Evolutionary conservation across 2,113 vertebrate species (phyloP), one percentile per base, ranked within the genome.

Genomic region (Paedocypris sp.): DNA sequence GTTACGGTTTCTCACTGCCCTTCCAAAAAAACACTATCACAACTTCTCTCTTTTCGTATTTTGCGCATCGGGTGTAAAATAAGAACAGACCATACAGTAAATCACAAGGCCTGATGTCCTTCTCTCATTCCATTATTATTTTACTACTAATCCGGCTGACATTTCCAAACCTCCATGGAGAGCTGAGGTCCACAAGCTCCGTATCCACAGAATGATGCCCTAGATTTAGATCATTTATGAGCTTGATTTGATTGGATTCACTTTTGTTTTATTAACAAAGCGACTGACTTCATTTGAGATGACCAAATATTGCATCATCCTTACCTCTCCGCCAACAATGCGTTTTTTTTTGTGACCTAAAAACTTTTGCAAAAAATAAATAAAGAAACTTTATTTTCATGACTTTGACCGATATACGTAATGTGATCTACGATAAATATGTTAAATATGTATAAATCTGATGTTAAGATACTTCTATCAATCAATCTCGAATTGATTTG

Each of bases 51-150:
- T 43, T 13, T 28, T 25, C 42, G 11, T 33, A n/a, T n/a, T n/a
- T n/a, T n/a, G n/a, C n/a, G n/a, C n/a, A n/a, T n/a, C n/a, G 4
- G 18, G 11, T 63, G 49, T 48, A 35, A 29, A 54, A 70, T 50
- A 58, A 52, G 18, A 46, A 70, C 57, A 60, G 47, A 71, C 60
- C 43, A 45, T 9, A 45, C 4, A 54, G 33, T 49, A 64, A 60
- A 54, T 60, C 28, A 41, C 39, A 22, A 28, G 16, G 53, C 39
- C 32, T 57, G 43, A 22, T 12, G 2, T 31, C 12, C 11, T 43
- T 25, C 51, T 18, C 15, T 62, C 52, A 36, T 23, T 47, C 25
- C 38, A 29, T 62, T 48, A 50, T 43, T 54, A 50, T 19, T 18
- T 43, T 39, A 62, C 36, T 48, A 56, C 28, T 43, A 58, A 58